Base-by-base conservation (phyloP, 2,113 vertebrate species). In the Rhineura floridana region DNA sequence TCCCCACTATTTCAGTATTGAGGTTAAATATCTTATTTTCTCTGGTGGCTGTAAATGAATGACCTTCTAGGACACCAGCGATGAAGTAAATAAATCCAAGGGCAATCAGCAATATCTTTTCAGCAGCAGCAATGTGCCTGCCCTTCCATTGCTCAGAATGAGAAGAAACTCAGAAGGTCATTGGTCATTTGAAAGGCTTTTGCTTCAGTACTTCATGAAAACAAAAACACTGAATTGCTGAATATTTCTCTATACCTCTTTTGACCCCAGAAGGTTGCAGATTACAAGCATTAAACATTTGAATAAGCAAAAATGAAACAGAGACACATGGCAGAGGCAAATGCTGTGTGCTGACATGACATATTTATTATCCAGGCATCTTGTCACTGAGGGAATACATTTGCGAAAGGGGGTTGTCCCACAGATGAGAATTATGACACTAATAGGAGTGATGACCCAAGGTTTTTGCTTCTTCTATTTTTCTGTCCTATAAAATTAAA, bases 181-280 rank as follows among this genome's bases (percentile, higher is more conserved):
- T 5, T 90, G 79, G 12, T 78, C 3, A 89, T 77, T 92, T 94
- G 89, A 91, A 93, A 91, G 87, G 9, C 62, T 5, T 91, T 89
- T 89, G 1, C 19, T 73, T 48, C n/a, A 77, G 36, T 65, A 79
- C n/a, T 55, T 86, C 44, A 25, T 19, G 3, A 88, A 1, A 50
- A 63, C 67, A 1, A 89, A 81, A 76, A 59, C 21, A 52, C 50
- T 89, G 88, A 84, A 30, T 84, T 78, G 72, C 65, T 85, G 76
- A 72, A 78, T 3, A 77, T 86, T 69, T 85, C 67, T 69, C 11
- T 73, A 52, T 76, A 42, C 3, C 2, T 84, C 59, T 33, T 80
- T 52, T 72, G 72, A 85, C 69, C 86, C 48, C 46, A 21, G 69
- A 25, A 81, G 63, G 5, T 50, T 85, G 65, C 13, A 91, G 2